Conservation (phyloP, 1,140 invertebrate species). For the Drosophila kohkoa region DNA sequence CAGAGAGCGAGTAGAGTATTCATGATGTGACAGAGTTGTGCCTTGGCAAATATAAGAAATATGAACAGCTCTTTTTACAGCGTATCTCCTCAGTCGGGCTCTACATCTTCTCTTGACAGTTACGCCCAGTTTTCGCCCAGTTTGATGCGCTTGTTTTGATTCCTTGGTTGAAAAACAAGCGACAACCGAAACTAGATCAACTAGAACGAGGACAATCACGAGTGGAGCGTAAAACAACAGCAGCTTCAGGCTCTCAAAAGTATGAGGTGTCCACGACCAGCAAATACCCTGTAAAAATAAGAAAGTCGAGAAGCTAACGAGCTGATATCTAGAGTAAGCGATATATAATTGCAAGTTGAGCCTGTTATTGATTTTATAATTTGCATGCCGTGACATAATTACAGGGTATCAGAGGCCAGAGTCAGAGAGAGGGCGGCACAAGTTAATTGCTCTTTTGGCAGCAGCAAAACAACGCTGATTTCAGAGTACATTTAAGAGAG, state of each 20-base stretch:
- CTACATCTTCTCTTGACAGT: too few relatives aligned
- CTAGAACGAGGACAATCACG: conserved; percentile 53
- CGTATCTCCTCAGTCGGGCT: too few relatives aligned
- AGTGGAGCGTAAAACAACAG: conserved; percentile 23
- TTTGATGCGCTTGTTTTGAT: conserved; percentile 48
- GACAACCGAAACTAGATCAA: conserved; percentile 60
- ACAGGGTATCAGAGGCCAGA: background rate
- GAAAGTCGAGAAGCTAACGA: too few relatives aligned
- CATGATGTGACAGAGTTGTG: background rate
- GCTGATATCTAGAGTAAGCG: too few relatives aligned
- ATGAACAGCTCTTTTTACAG: too few relatives aligned
- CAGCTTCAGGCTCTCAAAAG: too few relatives aligned
- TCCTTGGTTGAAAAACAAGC: conserved; percentile 28
- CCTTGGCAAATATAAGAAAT: too few relatives aligned
- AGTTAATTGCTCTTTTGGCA: conserved; percentile 58
- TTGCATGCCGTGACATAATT: background rate
- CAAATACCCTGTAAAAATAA: background rate
- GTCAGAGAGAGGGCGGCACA: background rate
- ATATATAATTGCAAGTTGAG: background rate
- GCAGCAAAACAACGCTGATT: conserved; percentile 4
- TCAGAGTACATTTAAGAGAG: conserved; percentile 21
- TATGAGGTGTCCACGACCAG: background rate
- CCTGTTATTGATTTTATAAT: too few relatives aligned
- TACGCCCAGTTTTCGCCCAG: conserved; percentile 39
- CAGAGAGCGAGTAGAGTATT: too few relatives aligned